Evolutionary conservation across 2,113 vertebrate species (phyloP), one percentile per base, ranked within the genome.

Genomic region (Gorsachius goisagi): DNA sequence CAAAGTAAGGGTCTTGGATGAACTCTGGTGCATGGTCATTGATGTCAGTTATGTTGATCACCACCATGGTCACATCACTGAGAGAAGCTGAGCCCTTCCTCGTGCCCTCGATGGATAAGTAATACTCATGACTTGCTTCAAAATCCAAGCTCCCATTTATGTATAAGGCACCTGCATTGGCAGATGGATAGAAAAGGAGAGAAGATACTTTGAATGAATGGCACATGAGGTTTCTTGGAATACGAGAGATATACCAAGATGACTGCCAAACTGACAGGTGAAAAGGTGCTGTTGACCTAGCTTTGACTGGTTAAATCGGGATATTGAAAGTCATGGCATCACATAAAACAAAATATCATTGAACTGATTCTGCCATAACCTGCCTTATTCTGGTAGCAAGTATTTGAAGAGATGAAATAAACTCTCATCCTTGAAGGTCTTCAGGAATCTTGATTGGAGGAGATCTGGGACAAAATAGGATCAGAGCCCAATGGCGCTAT

Each of bases 1-100:
- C 9, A 5, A 95, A 97, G 92, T 99, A 99, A 90, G 97, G 97
- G 5, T 98, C 98, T 64, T 97, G 98, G 71, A 94, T 91, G 83
- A 99, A 99, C 74, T 96, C 96, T 1, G 99, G 99, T 3, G 97
- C 58, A 8, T 99, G 99, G 93, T 99, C 99, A 7, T 99, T 99
- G 63, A 99, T 94, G 66, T 99, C 99, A 0, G 98, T 99, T 95
- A 99, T 96, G 74, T 99, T 99, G 96, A 99, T 97, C 90, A 99
- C 97, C 1, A 99, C 97, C 28, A 98, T 99, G 93, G 98, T 98
- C 83, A 99, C 96, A 72, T 99, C 99, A 1, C 97, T 98, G 85
- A 99, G 98, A 33, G 99, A 97, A 23, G 98, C 96, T 28, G 98
- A 98, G 90, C 98, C 98, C 49, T 98, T 98, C 9, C 99, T 98